Conservation (phyloP, 2,888 invertebrate species). For the Rugalucina vietnamica region DNA sequence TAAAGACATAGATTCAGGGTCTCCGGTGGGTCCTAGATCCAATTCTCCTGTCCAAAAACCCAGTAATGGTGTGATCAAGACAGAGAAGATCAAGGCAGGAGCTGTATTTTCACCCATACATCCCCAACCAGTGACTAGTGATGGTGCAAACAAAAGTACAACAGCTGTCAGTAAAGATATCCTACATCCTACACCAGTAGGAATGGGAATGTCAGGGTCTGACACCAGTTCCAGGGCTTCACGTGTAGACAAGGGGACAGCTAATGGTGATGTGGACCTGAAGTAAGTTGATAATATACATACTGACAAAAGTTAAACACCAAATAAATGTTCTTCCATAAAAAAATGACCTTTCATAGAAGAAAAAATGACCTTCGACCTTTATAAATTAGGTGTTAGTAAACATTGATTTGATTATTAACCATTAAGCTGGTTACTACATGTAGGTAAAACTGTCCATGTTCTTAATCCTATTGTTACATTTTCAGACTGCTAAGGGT, state of each 20-base stretch:
- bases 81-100: slow-evolving; percentile 71
- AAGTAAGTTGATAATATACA: no score
- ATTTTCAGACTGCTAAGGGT: no score
- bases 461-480: no score
- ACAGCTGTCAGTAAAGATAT: slow-evolving; percentile 64
- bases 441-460: no score
- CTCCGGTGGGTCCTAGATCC: slow-evolving; percentile 24
- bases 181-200: slow-evolving; percentile 69
- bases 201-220: slow-evolving; percentile 21
- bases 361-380: no score
- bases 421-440: no score
- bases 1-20: slow-evolving; percentile 46
- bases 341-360: no score
- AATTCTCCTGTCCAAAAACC: slow-evolving; percentile 17
- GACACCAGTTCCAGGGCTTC: background rate
- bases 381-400: no score
- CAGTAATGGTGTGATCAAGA: slow-evolving; percentile 61
- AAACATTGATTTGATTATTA: no score
- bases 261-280: slow-evolving; percentile 45
- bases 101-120: slow-evolving; percentile 78
- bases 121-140: slow-evolving; percentile 75
- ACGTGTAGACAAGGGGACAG: slow-evolving; percentile 22
- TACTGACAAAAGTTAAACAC: no score
- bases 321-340: no score
- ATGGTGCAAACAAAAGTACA: slow-evolving; percentile 47